A percentile compares a stretch with the other conserved stretches of the same genome.
Evolutionary conservation across 2,888 invertebrate genomes (phyloP).

Genomic region (Galerucella calmariensis): DNA sequence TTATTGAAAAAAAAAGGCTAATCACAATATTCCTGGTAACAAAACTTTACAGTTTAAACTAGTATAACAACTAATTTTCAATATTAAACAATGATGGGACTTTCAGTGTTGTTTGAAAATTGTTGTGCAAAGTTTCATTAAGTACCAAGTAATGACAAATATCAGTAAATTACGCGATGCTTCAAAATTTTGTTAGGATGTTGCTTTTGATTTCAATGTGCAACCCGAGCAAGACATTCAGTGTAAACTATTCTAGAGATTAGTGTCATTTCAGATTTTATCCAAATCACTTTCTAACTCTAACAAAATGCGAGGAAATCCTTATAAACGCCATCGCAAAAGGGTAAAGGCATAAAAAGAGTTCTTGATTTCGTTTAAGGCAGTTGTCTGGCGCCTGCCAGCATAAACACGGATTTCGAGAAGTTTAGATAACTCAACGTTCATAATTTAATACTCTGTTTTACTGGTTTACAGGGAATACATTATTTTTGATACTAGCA

Average conservation of each 20-base stretch:
- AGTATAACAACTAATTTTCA: too few relatives aligned
- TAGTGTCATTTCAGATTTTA: conserved; percentile 20
- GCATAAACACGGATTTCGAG: conserved; percentile 42
- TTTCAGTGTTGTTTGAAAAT: too few relatives aligned
- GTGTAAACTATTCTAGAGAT: background rate
- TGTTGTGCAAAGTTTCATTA: too few relatives aligned
- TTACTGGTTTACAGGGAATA: conserved; percentile 39
- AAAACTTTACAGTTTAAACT: too few relatives aligned
- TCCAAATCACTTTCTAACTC: conserved; percentile 28
- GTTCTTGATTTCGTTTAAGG: conserved; percentile 34
- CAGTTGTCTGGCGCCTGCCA: conserved; percentile 41
- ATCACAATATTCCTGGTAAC: too few relatives aligned
- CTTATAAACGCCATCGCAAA: conserved; percentile 36
- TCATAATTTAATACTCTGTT: conserved; percentile 41
- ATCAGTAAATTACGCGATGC: too few relatives aligned
- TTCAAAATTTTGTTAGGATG: background rate
- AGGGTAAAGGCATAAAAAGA: conserved; percentile 37
- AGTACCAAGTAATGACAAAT: too few relatives aligned
- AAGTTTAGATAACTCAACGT: conserved; percentile 36
- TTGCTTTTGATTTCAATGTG: background rate
- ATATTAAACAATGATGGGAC: too few relatives aligned
- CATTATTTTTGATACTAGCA: conserved; percentile 21
- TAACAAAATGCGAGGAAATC: conserved; percentile 32
- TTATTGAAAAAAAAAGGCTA: too few relatives aligned
- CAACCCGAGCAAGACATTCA: background rate